phyloP scores from a whole-genome alignment of 2,888 invertebrate species.

The Elegia similella region DNA sequence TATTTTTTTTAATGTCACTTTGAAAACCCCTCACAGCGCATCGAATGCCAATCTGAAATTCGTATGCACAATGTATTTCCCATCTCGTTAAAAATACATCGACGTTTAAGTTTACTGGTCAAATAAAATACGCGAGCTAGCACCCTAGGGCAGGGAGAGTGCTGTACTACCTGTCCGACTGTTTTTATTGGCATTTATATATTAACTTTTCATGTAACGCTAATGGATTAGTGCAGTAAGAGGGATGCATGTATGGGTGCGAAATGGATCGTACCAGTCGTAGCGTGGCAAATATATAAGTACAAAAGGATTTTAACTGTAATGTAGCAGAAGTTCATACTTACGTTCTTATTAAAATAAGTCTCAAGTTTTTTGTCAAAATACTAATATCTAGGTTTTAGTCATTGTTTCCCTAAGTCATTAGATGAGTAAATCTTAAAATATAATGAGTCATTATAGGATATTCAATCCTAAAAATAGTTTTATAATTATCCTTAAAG shows the following conservation, averaged over 20 bases:
- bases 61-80: not conserved
- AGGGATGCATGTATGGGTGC: slow-evolving; percentile 33
- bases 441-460: no score
- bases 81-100: slow-evolving; percentile 6
- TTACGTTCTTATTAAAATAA: no score
- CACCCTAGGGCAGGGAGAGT: slow-evolving; percentile 49
- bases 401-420: no score
- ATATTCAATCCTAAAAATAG: no score
- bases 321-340: no score
- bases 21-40: no score
- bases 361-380: no score
- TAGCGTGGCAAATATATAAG: not conserved
- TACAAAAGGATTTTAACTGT: no score
- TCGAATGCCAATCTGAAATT: not conserved
- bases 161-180: slow-evolving; percentile 49
- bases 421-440: no score
- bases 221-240: slow-evolving; percentile 70
- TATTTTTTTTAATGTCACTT: no score
- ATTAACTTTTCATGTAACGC: slow-evolving; percentile 72
- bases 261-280: slow-evolving; percentile 4
- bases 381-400: no score
- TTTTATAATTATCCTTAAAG: no score
- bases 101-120: slow-evolving; percentile 2
- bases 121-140: slow-evolving; percentile 22
- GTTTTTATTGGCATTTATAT: slow-evolving; percentile 62